Conservation (phyloP, 2,113 vertebrate genomes). For the Boulengeromyrus knoepffleri region DNA sequence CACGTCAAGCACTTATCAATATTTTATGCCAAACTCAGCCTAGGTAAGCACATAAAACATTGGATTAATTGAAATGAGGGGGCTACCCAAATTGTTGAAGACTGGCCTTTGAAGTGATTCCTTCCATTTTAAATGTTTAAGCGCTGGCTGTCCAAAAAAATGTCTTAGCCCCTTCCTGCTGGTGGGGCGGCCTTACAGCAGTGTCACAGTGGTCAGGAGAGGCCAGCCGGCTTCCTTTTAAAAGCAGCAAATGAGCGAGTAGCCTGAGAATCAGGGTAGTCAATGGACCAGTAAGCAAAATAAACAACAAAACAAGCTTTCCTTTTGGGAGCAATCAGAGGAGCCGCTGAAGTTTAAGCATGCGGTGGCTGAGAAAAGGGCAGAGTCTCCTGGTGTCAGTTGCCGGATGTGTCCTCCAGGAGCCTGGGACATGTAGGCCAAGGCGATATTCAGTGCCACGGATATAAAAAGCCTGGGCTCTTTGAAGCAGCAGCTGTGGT, state of each 20-base stretch:
- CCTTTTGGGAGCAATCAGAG: not conserved
- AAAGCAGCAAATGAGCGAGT: not conserved
- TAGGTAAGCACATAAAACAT: conserved; percentile 43
- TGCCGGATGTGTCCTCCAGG: not conserved
- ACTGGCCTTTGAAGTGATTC: conserved; percentile 52
- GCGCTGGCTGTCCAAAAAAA: conserved; percentile 38
- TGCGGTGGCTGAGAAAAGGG: not conserved
- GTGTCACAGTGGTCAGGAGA: not conserved
- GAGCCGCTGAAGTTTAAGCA: not conserved
- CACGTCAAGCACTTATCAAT: conserved; percentile 47
- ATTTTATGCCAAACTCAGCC: conserved; percentile 42
- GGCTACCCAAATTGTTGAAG: conserved; percentile 26
- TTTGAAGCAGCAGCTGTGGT: conserved; percentile 58
- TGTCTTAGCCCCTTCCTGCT: conserved; percentile 24
- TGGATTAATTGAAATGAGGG: conserved; percentile 50
- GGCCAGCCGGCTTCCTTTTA: not conserved
- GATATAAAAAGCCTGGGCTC: conserved; percentile 59
- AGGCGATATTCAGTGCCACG: conserved; percentile 47
- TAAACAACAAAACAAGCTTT: not conserved
- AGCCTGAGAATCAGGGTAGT: not conserved
- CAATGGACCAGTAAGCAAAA: not conserved
- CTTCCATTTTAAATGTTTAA: conserved; percentile 56
- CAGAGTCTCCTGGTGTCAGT: not conserved
- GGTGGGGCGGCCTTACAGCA: not conserved
- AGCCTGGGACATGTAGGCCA: conserved; percentile 49